Evolutionary conservation across 2,888 invertebrate genomes (phyloP), one percentile per base, ranked within the genome.

Genomic region (Leucoma salicis): DNA sequence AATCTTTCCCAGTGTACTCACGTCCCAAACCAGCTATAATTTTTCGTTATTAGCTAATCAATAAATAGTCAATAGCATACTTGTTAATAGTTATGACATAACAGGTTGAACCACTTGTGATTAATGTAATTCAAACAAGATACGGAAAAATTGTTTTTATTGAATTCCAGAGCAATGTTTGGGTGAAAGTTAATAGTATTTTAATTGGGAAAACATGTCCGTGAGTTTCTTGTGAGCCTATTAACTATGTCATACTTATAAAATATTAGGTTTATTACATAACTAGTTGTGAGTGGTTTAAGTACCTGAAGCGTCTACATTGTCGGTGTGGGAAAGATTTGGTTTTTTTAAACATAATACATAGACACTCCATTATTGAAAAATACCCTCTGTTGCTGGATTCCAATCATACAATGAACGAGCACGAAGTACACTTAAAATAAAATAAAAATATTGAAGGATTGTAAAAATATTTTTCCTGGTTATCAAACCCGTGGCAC

Each of bases 1-100:
- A 58, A 63, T 60, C 62, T 71, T 77, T 72, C 64, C 70, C 54
- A 70, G 74, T 73, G 68, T 66, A 60, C 74, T 81, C 80, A 83
- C 82, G 82, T 79, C 63, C 57, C 65, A 63, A 54, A 59, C 63
- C 64, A 67, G 66, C 73, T 74, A 73, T 80, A 74, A 77, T 78
- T 53, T 78, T 70, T 73, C 59, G 71, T 74, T 77, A 73, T 77
- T 65, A 66, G 59, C 61, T 64, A 69, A 77, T 80, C 75, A 74
- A 80, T 83, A 79, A 62, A 8, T 15, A 34, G 43, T 14, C 49
- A 58, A 59, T 52, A 41, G 38, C 35, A 40, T 46, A 46, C 42
- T 38, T 15, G 41, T 63, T 53, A 58, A 55, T 53, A 63, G 60
- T 58, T 53, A 62, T 58, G 52, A 62, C 52, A 63, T 13, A 49